Conservation (phyloP, 2,888 invertebrate species). For the Cybosia mesomella region DNA sequence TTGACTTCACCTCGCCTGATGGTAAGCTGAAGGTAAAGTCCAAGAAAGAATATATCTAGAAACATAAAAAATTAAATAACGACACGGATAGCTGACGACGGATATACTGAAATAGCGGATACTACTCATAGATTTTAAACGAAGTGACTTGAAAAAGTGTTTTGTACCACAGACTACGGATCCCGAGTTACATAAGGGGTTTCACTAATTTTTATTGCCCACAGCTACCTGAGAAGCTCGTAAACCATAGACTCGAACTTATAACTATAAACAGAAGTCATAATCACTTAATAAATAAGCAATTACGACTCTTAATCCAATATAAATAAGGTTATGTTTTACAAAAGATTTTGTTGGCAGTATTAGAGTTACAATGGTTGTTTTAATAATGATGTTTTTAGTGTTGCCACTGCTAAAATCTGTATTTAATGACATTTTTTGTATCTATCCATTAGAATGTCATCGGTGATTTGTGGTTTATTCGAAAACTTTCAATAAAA, state of each 20-base stretch:
- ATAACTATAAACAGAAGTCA: constrained; percentile 7
- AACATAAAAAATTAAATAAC: no score
- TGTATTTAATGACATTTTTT: constrained; percentile 37
- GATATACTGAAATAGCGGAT: no score
- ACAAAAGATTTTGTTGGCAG: constrained; percentile 19
- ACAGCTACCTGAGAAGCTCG: constrained; percentile 51
- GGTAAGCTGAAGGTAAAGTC: no score
- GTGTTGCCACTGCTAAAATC: constrained; percentile 49
- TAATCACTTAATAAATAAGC: not conserved
- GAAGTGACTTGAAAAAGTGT: not conserved
- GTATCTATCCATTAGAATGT: constrained; percentile 15
- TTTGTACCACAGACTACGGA: constrained; percentile 17
- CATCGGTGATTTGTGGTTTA: constrained; percentile 17
- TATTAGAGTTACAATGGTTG: constrained; percentile 7
- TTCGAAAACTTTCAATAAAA: constrained; percentile 18
- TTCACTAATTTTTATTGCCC: constrained; percentile 55
- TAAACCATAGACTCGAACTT: constrained; percentile 31
- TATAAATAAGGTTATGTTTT: not conserved
- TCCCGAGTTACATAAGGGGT: constrained; percentile 38
- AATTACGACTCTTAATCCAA: constrained; percentile 6
- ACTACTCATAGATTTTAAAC: not conserved
- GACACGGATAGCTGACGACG: no score
- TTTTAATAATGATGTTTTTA: constrained; percentile 42
- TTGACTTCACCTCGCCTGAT: no score
- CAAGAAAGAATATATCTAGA: no score